Evolutionary conservation across 2,113 vertebrate genomes (phyloP).

Genomic region (Cervus canadensis): DNA sequence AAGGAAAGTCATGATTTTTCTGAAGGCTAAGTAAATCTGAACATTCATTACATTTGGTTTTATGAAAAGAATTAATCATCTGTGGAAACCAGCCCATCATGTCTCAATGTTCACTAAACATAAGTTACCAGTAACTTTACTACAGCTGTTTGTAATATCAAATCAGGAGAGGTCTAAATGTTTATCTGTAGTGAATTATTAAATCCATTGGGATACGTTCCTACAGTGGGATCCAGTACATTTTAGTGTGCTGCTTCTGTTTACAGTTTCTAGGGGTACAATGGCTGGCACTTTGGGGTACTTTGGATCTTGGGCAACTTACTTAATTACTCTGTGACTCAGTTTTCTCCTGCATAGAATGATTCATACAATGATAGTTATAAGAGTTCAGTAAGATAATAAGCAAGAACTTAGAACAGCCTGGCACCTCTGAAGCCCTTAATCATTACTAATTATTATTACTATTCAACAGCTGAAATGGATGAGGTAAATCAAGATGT

Average conservation of each 20-base stretch:
- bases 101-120: neutral
- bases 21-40: slow-evolving; percentile 31
- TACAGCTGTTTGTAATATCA: neutral
- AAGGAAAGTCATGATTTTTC: slow-evolving; percentile 54
- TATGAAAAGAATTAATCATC: slow-evolving; percentile 46
- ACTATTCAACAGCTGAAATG: neutral
- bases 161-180: neutral
- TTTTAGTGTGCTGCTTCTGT: neutral
- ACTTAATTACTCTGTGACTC: neutral
- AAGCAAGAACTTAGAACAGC: neutral
- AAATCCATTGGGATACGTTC: neutral
- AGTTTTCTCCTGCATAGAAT: neutral
- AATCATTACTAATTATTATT: neutral
- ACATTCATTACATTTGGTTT: slow-evolving; percentile 20
- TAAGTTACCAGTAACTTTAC: neutral
- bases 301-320: neutral
- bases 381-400: neutral
- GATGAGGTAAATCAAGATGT: neutral
- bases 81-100: neutral
- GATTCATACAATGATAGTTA: neutral
- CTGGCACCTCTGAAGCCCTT: neutral
- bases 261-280: neutral
- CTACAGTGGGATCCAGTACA: neutral
- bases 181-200: neutral
- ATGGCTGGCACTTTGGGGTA: neutral